Base-by-base conservation (phyloP, 2,888 invertebrate species). In the Punctoribates punctum region DNA sequence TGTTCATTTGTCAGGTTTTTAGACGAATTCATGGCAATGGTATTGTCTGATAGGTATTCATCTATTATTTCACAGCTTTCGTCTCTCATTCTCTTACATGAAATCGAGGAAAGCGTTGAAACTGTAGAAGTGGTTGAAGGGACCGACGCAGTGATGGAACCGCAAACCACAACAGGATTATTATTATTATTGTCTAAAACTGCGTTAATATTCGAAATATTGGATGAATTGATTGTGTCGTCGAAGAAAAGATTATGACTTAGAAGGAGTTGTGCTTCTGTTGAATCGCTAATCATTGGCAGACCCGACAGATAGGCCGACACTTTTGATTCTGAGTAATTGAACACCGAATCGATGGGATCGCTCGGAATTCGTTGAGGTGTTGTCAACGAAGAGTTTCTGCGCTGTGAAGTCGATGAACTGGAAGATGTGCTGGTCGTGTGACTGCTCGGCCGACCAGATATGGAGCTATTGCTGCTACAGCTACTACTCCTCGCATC, bases 401-500 rank as follows among this genome's bases (percentile, higher is more conserved):
- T 23, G 8, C 29, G 76, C 17, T 23, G 51, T 13, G 76, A 67
- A 38, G 77, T 72, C 38, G 70, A 70, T 15, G 80, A 78, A 34
- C 73, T 73, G 73, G 77, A 77, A 29, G 74, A 67, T 20, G 57
- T 72, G 62, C 77, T 76, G 27, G 75, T 48, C 20, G 27, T 51
- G 17, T 23, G 20, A n/a, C 48, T 65, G 15, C 13, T 62, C 20
- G 6, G 29, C 27, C 38, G n/a, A 25, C 74, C 23, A 6, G 25
- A 51, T 25, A 65, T 9, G 11, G 75, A 75, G 29, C 75, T 65
- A 65, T 84, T 65, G 65, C 85, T 85, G 0, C 85, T 84, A 0
- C 84, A 83, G 9, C 85, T 84, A 74, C 84, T 84, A 23, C 84
- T 84, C 25, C 85, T 81, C n/a, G 83, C 83, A 80, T 85, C 85